phyloP scores from a whole-genome alignment of 2,888 invertebrate species.

The Spisula solida region DNA sequence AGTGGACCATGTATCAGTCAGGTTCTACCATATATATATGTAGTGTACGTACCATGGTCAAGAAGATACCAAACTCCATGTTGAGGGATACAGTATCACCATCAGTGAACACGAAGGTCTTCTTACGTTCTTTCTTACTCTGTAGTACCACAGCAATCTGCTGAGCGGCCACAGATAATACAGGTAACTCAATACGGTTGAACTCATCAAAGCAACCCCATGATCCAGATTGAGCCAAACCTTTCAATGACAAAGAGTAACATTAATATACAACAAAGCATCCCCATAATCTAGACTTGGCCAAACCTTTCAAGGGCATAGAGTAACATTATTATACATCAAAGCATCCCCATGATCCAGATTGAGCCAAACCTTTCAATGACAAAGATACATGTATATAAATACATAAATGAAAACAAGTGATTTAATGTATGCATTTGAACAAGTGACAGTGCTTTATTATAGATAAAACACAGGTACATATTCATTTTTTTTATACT shows the following conservation, averaged over 20 bases:
- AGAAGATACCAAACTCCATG: conserved; percentile 98
- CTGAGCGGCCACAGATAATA: conserved; percentile 97
- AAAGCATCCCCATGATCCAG: conserved; percentile 88
- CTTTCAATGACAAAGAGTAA: conserved; percentile 68
- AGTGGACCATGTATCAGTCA: no score
- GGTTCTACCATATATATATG: no score
- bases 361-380: conserved; percentile 87
- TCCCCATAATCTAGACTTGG: no score
- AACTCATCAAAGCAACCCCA: conserved; percentile 88
- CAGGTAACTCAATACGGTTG: conserved; percentile 94
- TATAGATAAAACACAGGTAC: no score
- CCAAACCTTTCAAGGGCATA: no score
- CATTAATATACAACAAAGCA: not conserved
- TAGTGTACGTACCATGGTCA: conserved; percentile 94
- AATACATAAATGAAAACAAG: no score
- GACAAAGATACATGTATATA: no score
- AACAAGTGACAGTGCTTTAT: no score
- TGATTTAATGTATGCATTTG: no score
- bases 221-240: conserved; percentile 88
- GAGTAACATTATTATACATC: conserved; percentile 81
- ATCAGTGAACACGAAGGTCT: conserved; percentile 96
- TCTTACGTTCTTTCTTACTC: conserved; percentile 97
- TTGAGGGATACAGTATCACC: conserved; percentile 97
- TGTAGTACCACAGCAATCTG: conserved; percentile 96
- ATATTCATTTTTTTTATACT: no score